Evolutionary conservation across 2,888 invertebrate genomes (phyloP).

Genomic region (Seira ritae): DNA sequence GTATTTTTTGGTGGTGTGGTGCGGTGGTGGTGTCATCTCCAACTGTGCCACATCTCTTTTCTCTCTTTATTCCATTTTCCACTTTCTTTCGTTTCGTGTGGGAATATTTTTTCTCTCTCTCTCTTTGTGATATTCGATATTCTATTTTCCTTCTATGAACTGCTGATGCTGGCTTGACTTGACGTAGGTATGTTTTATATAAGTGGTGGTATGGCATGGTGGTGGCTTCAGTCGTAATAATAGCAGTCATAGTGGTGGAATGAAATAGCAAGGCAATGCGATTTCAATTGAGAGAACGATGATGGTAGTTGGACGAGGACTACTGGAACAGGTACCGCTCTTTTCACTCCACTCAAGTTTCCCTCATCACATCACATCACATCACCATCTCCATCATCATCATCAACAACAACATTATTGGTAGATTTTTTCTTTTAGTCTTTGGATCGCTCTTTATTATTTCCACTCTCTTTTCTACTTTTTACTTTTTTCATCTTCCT

Average conservation of each 20-base stretch:
- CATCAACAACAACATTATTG: neutral
- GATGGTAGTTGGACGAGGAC: too few species aligned
- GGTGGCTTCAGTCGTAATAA: too few species aligned
- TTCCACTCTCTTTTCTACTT: neutral
- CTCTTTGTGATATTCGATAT: constrained; percentile 58
- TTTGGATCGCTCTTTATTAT: neutral
- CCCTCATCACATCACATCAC: too few species aligned
- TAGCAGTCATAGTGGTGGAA: too few species aligned
- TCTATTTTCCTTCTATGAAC: constrained; percentile 19
- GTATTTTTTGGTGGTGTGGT: constrained; percentile 13
- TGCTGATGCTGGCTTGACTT: neutral
- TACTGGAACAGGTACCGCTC: too few species aligned
- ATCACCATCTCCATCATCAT: too few species aligned
- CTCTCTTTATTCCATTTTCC: constrained; percentile 36
- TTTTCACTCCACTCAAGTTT: constrained; percentile 3
- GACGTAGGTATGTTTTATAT: neutral
- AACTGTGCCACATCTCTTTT: constrained; percentile 53
- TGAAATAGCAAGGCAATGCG: too few species aligned
- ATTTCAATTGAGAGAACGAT: too few species aligned
- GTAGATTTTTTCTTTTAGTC: neutral
- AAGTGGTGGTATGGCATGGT: too few species aligned
- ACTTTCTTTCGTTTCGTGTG: constrained; percentile 22
- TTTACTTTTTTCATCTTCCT: neutral
- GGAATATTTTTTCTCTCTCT: constrained; percentile 25
- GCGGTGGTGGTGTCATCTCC: constrained; percentile 59